Conservation (phyloP, 2,888 invertebrate species). For the Pheosia tremula region DNA sequence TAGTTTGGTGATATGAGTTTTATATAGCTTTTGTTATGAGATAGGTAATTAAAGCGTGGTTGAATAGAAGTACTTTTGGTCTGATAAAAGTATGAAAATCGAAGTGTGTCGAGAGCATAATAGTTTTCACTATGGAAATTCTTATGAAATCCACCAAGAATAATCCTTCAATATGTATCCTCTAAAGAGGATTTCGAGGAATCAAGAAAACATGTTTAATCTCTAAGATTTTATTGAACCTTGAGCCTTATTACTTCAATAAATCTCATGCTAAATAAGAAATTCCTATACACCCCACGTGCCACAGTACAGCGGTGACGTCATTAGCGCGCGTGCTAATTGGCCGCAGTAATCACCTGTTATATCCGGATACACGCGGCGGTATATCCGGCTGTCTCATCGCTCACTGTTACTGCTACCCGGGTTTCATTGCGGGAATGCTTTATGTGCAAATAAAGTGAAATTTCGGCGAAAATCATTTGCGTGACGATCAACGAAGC, state of each 20-base stretch:
- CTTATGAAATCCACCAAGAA: too few species aligned
- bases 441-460: slow-evolving; percentile 37
- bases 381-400: slow-evolving; percentile 33
- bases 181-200: too few species aligned
- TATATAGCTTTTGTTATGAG: not conserved
- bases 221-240: too few species aligned
- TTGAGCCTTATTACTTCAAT: too few species aligned
- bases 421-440: slow-evolving; percentile 50
- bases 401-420: slow-evolving; percentile 57
- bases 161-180: too few species aligned
- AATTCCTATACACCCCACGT: slow-evolving; percentile 12
- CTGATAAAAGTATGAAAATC: too few species aligned
- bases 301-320: slow-evolving; percentile 24
- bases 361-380: slow-evolving; percentile 44
- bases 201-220: too few species aligned
- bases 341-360: slow-evolving; percentile 61
- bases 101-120: too few species aligned
- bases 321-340: slow-evolving; percentile 50
- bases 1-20: not conserved
- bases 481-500: not conserved
- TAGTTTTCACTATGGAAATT: too few species aligned
- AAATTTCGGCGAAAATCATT: not conserved
- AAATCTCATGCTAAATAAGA: not conserved
- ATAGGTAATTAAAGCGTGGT: not conserved
- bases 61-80: not conserved